phyloP scores from a whole-genome alignment of 2,797 vertebrate species.

The Coregonus sp. region DNA sequence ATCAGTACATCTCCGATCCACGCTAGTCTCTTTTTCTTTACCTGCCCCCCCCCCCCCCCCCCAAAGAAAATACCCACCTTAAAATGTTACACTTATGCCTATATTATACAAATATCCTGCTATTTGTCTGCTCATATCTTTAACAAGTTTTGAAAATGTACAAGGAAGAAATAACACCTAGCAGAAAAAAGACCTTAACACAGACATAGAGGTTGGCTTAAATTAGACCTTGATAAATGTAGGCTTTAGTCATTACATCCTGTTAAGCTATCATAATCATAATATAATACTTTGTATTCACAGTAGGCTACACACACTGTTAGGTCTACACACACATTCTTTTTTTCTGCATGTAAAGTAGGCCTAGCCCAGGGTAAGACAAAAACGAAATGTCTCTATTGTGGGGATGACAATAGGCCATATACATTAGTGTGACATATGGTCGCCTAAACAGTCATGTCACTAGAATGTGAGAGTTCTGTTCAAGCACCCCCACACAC shows the following conservation, averaged over 20 bases:
- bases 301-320: background rate
- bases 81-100: background rate
- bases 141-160: too few species aligned
- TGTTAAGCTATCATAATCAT: too few species aligned
- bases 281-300: background rate
- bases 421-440: background rate
- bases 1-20: conserved; percentile 34
- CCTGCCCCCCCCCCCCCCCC: background rate
- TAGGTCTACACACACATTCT: background rate
- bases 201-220: too few species aligned
- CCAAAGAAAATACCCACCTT: background rate
- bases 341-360: background rate
- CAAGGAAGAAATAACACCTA: too few species aligned
- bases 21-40: background rate
- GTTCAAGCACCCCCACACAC: too few species aligned
- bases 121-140: background rate
- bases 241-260: too few species aligned
- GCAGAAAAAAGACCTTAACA: too few species aligned
- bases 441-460: too few species aligned
- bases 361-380: background rate
- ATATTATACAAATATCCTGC: background rate
- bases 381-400: background rate
- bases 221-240: too few species aligned
- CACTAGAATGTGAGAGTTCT: too few species aligned
- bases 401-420: background rate